Conservation (phyloP, 2,797 vertebrate species). For the Carcharodon carcharias region DNA sequence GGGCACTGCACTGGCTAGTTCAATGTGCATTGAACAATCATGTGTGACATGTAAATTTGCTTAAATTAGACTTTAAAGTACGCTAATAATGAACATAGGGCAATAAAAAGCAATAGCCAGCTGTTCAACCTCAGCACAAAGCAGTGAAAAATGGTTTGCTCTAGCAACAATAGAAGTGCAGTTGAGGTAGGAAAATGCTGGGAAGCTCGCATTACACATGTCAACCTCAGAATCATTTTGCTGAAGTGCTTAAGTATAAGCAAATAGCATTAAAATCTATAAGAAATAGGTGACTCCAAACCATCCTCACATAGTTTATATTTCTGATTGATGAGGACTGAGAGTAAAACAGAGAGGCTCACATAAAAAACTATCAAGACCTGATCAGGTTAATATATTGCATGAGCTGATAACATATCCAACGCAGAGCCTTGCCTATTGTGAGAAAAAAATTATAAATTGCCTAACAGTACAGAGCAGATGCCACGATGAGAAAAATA, state of each 20-base stretch:
- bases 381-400: background rate
- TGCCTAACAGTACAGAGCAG: background rate
- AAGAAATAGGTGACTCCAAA: background rate
- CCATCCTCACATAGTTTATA: background rate
- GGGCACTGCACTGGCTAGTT: background rate
- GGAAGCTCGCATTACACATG: background rate
- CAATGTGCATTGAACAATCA: constrained; percentile 27
- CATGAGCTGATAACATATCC: background rate
- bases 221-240: background rate
- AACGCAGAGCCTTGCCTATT: background rate
- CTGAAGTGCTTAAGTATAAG: background rate
- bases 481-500: background rate
- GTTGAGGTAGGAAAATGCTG: background rate
- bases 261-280: background rate
- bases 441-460: background rate
- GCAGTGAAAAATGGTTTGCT: constrained; percentile 4
- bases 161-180: background rate
- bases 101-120: constrained; percentile 14
- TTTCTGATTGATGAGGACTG: background rate
- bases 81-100: background rate
- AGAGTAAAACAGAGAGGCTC: background rate
- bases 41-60: constrained; percentile 26
- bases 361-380: background rate
- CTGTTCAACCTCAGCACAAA: background rate
- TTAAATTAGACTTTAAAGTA: constrained; percentile 16